Evolutionary conservation across 1,140 invertebrate genomes (phyloP), one percentile per base, ranked within the genome.

Genomic region (Diploscapter pachys): DNA sequence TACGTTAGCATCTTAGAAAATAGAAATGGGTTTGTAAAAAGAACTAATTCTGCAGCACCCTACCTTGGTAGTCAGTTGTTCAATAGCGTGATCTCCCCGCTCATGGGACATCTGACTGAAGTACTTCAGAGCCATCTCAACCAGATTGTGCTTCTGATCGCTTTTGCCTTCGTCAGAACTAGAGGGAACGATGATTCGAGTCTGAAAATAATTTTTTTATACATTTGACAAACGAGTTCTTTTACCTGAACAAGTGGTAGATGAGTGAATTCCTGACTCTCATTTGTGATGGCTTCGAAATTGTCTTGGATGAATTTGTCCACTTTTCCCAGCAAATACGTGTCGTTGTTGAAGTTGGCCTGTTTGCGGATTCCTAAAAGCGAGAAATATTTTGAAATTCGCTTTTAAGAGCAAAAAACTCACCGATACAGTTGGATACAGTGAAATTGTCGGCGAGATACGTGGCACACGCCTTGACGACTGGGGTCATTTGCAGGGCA

Each of bases 301-400:
- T 92, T 89, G 77, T 90, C 87, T 6, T 89, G 88, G 76, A 94
- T 92, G 86, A 90, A 93, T 4, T 87, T 82, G 86, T 93, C 91
- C 57, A 92, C 89, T 69, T 81, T 79, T 59, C 59, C 71, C 55
- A 81, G 73, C 0, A 83, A 59, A 66, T 77, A 81, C 2, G 50
- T 62, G 73, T 83, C 82, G 50, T 80, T 79, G 64, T 80, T 81
- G 57, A 80, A 80, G 67, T 83, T 83, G n/a, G 82, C 83, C 8
- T 83, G 82, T 53, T 72, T 70, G 2, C 83, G 78, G 65, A 83
- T 81, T 5, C 81, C 80, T 81, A 73, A 75, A 78, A 78, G 69
- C 9, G 6, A 66, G 8, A 31, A 11, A 31, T 13, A 31, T 31
- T 31, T 31, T 0, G 31, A 31, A 31, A 31, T 31, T 31, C 31